These are phyloP conservation scores for Calephelis perditalis DNA, from an alignment of 2,888 invertebrate genomes.

Conservation along the genomic window DNA sequence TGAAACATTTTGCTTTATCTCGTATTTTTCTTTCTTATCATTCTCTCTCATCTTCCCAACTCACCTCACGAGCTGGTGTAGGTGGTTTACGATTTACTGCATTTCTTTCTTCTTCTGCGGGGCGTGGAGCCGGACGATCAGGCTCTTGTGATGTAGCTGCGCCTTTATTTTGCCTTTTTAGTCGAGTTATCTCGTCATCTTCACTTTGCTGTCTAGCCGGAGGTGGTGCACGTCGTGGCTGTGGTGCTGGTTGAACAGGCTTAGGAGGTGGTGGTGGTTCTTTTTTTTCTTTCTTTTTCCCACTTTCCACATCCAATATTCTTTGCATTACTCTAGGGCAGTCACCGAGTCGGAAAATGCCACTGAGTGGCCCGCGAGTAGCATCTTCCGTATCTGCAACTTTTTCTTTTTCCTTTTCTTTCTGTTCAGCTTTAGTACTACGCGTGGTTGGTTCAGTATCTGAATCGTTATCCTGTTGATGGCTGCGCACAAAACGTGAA, in stretches of 20 bases:
- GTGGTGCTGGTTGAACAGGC: slow-evolving; percentile 76
- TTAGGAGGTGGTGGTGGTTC: slow-evolving; percentile 76
- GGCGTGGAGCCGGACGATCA: slow-evolving; percentile 72
- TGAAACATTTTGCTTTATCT: slow-evolving; percentile 58
- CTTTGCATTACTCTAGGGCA: slow-evolving; percentile 94
- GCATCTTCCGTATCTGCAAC: slow-evolving; percentile 94
- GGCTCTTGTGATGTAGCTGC: slow-evolving; percentile 81
- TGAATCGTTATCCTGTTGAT: slow-evolving; percentile 85
- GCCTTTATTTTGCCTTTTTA: slow-evolving; percentile 91
- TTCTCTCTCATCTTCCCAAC: slow-evolving; percentile 79
- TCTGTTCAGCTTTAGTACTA: slow-evolving; percentile 82
- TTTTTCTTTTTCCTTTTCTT: slow-evolving; percentile 80
- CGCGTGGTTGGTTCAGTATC: slow-evolving; percentile 82
- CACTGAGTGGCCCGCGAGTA: slow-evolving; percentile 90
- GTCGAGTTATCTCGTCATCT: slow-evolving; percentile 92
- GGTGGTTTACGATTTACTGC: slow-evolving; percentile 81
- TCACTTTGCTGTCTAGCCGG: slow-evolving; percentile 89
- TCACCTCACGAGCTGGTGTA: slow-evolving; percentile 87
- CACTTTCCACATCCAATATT: slow-evolving; percentile 87
- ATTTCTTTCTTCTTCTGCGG: slow-evolving; percentile 78
- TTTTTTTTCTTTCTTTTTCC: slow-evolving; percentile 87
- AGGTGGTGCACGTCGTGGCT: slow-evolving; percentile 73
- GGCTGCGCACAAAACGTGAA: slow-evolving; percentile 82
- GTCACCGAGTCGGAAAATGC: slow-evolving; percentile 91
- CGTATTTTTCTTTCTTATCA: slow-evolving; percentile 40